Conservation (phyloP, 92 coral and sea anemone species). For the Hydrozoanthus gracilis region DNA sequence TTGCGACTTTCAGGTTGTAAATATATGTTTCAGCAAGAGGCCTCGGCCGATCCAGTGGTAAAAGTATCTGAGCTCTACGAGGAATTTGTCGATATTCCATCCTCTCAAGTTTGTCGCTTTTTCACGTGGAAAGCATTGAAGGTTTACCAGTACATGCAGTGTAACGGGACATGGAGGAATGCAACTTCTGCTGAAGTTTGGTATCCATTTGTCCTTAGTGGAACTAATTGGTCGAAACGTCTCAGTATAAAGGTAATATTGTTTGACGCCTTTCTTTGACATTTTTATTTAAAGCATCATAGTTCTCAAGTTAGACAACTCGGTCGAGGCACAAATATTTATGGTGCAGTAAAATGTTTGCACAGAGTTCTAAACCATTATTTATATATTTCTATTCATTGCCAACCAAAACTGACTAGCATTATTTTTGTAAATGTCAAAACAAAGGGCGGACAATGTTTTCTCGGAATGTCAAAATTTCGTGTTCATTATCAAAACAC, state of each 20-base stretch:
- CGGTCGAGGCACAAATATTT: too few species aligned
- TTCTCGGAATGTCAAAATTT: too few species aligned
- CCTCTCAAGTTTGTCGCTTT: conserved; percentile 13
- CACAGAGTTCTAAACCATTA: too few species aligned
- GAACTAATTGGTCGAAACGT: conserved; percentile 5
- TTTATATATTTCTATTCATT: too few species aligned
- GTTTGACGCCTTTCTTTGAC: neutral
- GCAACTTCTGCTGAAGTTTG: conserved; percentile 20
- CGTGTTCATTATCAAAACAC: too few species aligned
- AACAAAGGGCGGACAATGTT: too few species aligned
- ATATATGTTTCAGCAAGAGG: neutral
- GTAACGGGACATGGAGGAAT: conserved; percentile 18
- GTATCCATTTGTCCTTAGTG: conserved; percentile 17
- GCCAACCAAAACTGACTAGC: too few species aligned
- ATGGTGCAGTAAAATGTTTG: too few species aligned
- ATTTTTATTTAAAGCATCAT: too few species aligned
- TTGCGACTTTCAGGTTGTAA: conserved; percentile 11
- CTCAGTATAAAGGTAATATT: conserved; percentile 28
- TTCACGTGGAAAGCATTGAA: neutral
- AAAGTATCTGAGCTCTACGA: neutral
- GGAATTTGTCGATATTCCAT: neutral
- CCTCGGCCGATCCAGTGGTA: neutral
- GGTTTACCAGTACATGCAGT: conserved; percentile 18
- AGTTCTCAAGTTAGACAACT: too few species aligned
- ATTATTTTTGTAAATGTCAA: too few species aligned